These are phyloP conservation scores for Pardosa pseudoannulata DNA, from an alignment of 2,888 invertebrate species.

Conservation along the genomic window DNA sequence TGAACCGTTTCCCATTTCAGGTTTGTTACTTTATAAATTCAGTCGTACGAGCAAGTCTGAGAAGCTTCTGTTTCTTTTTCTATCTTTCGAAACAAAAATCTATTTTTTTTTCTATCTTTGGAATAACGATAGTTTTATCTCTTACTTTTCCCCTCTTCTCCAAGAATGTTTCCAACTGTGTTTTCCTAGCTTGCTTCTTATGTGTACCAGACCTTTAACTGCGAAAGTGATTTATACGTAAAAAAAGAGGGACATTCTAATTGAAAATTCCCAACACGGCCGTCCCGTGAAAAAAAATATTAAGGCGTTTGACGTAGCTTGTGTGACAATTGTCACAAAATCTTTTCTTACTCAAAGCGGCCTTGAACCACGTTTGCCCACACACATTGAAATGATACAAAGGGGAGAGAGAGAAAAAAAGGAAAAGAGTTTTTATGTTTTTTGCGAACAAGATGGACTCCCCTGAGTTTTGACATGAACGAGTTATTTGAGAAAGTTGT, in stretches of 20 bases:
- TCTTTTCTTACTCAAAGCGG: neutral
- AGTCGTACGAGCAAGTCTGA: too few relatives aligned
- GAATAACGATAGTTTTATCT: neutral
- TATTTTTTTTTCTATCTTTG: too few relatives aligned
- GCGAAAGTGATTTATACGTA: neutral
- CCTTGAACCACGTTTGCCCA: neutral
- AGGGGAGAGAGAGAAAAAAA: neutral
- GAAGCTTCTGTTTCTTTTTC: too few relatives aligned
- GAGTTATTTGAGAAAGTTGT: constrained; percentile 1
- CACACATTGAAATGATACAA: neutral
- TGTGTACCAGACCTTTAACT: neutral
- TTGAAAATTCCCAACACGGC: constrained; percentile 1
- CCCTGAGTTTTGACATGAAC: neutral
- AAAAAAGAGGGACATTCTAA: neutral
- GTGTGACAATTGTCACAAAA: constrained; percentile 14
- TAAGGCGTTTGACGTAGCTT: neutral
- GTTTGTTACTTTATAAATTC: too few relatives aligned
- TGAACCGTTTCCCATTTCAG: too few relatives aligned
- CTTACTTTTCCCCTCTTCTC: neutral
- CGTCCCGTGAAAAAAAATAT: neutral
- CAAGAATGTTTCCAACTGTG: neutral
- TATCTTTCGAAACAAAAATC: too few relatives aligned
- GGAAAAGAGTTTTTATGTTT: neutral
- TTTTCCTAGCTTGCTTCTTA: neutral
- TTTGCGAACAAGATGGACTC: neutral